These are phyloP conservation scores for Anguilla megastoma DNA, from an alignment of 2,797 vertebrate species.

Conservation along the genomic window DNA sequence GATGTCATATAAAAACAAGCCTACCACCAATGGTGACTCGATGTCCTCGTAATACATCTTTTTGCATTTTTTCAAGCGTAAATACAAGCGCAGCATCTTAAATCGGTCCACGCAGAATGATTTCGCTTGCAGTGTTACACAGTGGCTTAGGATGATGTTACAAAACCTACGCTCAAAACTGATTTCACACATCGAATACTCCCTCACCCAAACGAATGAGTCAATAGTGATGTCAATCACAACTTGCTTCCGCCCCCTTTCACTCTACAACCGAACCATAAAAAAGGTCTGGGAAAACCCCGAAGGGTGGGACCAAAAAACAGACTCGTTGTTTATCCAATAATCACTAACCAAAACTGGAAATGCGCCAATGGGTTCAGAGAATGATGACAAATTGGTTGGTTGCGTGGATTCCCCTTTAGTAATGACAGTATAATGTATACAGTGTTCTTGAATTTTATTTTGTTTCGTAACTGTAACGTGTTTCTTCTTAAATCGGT, in stretches of 20 bases:
- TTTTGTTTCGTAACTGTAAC: constrained; percentile 19
- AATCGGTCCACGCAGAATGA: neutral
- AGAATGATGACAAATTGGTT: constrained; percentile 36
- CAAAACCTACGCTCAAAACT: neutral
- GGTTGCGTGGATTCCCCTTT: constrained; percentile 58
- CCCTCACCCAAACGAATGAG: neutral
- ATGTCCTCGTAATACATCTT: neutral
- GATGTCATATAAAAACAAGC: neutral
- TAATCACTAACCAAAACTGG: constrained; percentile 36
- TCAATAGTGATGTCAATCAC: constrained; percentile 11
- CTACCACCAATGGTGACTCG: neutral
- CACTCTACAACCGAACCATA: constrained; percentile 69
- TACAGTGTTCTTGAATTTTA: constrained; percentile 25
- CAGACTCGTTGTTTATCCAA: constrained; percentile 55
- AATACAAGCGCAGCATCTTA: neutral
- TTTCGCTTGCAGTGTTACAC: neutral
- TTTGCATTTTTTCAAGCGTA: neutral
- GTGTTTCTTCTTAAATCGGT: neutral
- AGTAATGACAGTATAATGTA: constrained; percentile 61
- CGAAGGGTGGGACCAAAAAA: constrained; percentile 48
- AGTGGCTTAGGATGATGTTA: neutral
- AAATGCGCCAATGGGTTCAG: constrained; percentile 6
- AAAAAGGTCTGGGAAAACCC: constrained; percentile 75
- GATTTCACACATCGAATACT: neutral
- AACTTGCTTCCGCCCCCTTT: constrained; percentile 19